phyloP scores from a whole-genome alignment of 1,140 invertebrate genomes.

The Chrysoperla carnea region DNA sequence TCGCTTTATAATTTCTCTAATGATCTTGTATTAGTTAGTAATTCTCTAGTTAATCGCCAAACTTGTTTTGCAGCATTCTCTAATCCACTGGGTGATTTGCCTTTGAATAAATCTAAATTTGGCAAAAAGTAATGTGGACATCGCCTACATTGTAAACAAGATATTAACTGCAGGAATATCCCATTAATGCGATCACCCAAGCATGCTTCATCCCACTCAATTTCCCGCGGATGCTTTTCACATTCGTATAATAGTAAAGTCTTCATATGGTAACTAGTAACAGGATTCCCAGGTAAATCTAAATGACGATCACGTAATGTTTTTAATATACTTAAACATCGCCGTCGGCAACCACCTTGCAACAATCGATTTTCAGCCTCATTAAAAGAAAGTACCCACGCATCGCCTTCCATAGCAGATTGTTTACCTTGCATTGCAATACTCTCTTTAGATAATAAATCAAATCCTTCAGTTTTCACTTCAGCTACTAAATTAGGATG shows the following conservation, averaged over 20 bases:
- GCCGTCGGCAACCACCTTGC: slow-evolving; percentile 54
- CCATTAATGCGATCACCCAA: slow-evolving; percentile 84
- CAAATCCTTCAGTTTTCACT: slow-evolving; percentile 87
- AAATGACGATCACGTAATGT: slow-evolving; percentile 78
- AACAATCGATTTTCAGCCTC: slow-evolving; percentile 77
- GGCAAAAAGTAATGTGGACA: slow-evolving; percentile 89
- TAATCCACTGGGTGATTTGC: slow-evolving; percentile 66
- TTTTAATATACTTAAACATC: slow-evolving; percentile 75
- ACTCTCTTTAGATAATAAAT: slow-evolving; percentile 76
- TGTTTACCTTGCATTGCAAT: slow-evolving; percentile 66
- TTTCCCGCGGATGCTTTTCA: slow-evolving; percentile 82
- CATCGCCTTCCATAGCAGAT: slow-evolving; percentile 85
- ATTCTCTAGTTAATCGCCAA: slow-evolving; percentile 75
- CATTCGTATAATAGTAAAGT: slow-evolving; percentile 84
- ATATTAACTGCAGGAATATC: slow-evolving; percentile 89
- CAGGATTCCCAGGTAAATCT: slow-evolving; percentile 72
- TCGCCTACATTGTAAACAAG: slow-evolving; percentile 79
- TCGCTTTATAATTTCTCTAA: slow-evolving; percentile 63
- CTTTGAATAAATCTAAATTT: slow-evolving; percentile 75
- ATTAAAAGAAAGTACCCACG: slow-evolving; percentile 81
- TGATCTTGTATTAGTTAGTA: slow-evolving; percentile 74
- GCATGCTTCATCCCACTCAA: slow-evolving; percentile 83
- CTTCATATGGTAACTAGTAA: slow-evolving; percentile 77
- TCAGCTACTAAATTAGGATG: slow-evolving; percentile 77
- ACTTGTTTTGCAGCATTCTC: slow-evolving; percentile 84